Evolutionary conservation across 2,797 vertebrate species (phyloP).

Genomic region (Crax fasciolata): DNA sequence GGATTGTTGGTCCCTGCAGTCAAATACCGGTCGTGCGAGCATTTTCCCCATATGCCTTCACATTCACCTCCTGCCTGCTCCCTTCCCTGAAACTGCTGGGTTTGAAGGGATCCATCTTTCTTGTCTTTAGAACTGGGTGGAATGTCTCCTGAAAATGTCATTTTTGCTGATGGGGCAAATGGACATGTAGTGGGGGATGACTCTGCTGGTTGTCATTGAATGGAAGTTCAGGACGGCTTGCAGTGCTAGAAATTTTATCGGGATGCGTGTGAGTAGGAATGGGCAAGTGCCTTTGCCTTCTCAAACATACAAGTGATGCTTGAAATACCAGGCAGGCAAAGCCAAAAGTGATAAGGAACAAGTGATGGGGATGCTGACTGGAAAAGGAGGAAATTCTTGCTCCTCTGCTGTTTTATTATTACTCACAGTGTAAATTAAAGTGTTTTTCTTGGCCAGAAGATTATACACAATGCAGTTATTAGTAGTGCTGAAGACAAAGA

Average conservation of each 20-base stretch:
- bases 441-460: not conserved
- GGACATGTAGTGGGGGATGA: not conserved
- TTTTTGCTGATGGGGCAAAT: conserved; percentile 3
- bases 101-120: not conserved
- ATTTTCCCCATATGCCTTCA: conserved; percentile 39
- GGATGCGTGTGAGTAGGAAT: not conserved
- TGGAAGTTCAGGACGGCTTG: not conserved
- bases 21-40: not conserved
- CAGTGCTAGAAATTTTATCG: not conserved
- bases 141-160: not conserved
- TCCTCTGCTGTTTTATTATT: not conserved
- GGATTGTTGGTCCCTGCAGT: conserved; percentile 52
- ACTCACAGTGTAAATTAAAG: not conserved
- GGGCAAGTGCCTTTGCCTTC: not conserved
- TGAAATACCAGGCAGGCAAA: not conserved
- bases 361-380: not conserved
- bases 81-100: not conserved
- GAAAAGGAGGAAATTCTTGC: not conserved
- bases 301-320: not conserved
- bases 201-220: not conserved
- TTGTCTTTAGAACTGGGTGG: not conserved
- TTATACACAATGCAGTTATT: not conserved
- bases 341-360: not conserved
- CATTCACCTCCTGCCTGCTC: not conserved
- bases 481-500: not conserved